phyloP scores from a whole-genome alignment of 1,140 invertebrate genomes.

The Bombus pyrosoma region DNA sequence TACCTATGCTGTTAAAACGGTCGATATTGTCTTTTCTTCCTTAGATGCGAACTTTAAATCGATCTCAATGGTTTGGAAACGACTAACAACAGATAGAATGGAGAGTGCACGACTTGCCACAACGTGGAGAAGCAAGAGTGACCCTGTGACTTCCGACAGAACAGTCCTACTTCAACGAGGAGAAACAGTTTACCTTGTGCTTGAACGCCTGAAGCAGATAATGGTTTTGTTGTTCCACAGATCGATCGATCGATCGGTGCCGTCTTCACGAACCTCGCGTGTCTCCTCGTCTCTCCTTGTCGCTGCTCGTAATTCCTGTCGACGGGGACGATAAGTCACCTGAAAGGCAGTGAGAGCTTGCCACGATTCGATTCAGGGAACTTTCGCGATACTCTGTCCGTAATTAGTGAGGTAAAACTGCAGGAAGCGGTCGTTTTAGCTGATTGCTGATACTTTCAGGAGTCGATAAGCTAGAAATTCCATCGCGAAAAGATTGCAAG shows the following conservation, averaged over 20 bases:
- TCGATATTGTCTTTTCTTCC: slow-evolving; percentile 17
- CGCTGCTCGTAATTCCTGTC: slow-evolving; percentile 45
- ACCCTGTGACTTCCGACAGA: slow-evolving; percentile 63
- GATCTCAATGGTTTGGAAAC: slow-evolving; percentile 62
- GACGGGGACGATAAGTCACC: slow-evolving; percentile 45
- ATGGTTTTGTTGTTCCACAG: slow-evolving; percentile 69
- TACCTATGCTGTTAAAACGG: neutral
- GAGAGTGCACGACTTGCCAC: slow-evolving; percentile 48
- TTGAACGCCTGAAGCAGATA: slow-evolving; percentile 69
- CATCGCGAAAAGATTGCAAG: too few relatives aligned
- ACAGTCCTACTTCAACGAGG: slow-evolving; percentile 57
- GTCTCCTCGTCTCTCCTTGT: slow-evolving; percentile 46
- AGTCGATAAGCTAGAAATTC: neutral
- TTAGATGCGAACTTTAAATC: slow-evolving; percentile 52
- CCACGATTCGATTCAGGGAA: slow-evolving; percentile 15
- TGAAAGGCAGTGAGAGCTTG: slow-evolving; percentile 21
- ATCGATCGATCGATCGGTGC: slow-evolving; percentile 57
- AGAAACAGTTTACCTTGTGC: slow-evolving; percentile 69
- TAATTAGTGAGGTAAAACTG: slow-evolving; percentile 26
- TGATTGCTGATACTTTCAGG: neutral
- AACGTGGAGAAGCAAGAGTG: slow-evolving; percentile 38
- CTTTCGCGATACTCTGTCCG: neutral
- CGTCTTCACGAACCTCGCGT: slow-evolving; percentile 52
- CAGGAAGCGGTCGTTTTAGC: slow-evolving; percentile 8
- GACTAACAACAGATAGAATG: slow-evolving; percentile 59